phyloP scores from a whole-genome alignment of 2,888 invertebrate species.

The Sminthurinus aureus region DNA sequence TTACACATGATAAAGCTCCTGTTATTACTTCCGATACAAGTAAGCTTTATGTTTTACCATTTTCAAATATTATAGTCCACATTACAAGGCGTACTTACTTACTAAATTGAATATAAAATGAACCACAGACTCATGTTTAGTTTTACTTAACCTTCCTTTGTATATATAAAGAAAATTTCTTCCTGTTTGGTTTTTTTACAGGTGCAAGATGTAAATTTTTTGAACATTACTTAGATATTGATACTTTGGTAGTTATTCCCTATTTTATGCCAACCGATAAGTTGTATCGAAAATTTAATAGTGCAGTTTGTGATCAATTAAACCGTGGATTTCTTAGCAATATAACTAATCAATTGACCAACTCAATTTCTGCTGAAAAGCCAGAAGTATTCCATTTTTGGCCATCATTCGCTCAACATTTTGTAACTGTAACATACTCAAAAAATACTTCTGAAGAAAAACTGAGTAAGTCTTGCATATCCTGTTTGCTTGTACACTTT shows the following conservation, averaged over 20 bases:
- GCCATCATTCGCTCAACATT: conserved; percentile 76
- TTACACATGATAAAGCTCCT: conserved; percentile 47
- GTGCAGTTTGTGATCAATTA: conserved; percentile 54
- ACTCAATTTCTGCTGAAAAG: conserved; percentile 58
- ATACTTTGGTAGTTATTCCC: conserved; percentile 54
- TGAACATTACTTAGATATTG: conserved; percentile 56
- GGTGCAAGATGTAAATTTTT: conserved; percentile 58
- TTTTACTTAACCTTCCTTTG: conserved; percentile 24
- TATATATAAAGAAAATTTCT: background rate
- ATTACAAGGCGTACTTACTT: background rate
- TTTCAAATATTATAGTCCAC: too few relatives aligned
- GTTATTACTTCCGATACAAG: conserved; percentile 52
- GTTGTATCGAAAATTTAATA: conserved; percentile 53
- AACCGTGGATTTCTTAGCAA: conserved; percentile 53
- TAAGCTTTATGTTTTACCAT: conserved; percentile 43
- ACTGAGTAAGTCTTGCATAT: conserved; percentile 77
- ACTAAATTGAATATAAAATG: too few relatives aligned
- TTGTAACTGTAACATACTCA: conserved; percentile 77
- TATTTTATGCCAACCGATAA: conserved; percentile 28
- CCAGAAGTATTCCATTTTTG: conserved; percentile 80
- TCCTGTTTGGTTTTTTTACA: conserved; percentile 27
- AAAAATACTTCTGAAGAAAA: conserved; percentile 73
- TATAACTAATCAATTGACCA: conserved; percentile 55
- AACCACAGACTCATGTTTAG: too few relatives aligned
- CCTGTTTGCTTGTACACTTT: too few relatives aligned